Evolutionary conservation across 2,888 invertebrate genomes (phyloP).

Genomic region (Bibio marci): DNA sequence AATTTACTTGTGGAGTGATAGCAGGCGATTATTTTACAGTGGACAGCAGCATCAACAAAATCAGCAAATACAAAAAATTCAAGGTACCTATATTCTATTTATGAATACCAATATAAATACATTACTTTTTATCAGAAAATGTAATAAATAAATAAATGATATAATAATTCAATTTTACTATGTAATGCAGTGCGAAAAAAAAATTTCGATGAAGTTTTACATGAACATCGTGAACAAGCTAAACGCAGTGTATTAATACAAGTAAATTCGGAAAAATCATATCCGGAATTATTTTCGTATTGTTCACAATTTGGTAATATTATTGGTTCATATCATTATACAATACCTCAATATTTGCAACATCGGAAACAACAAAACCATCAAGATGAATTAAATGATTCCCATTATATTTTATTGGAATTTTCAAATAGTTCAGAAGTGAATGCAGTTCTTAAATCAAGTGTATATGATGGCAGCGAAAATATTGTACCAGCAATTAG

Average conservation of each 20-base stretch:
- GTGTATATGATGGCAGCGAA: constrained; percentile 37
- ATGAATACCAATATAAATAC: too few relatives aligned
- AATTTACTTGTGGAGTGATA: too few relatives aligned
- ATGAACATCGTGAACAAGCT: constrained; percentile 44
- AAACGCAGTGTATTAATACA: constrained; percentile 54
- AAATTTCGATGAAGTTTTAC: constrained; percentile 38
- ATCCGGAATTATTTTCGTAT: constrained; percentile 46
- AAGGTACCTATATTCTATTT: too few relatives aligned
- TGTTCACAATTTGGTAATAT: constrained; percentile 50
- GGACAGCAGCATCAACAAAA: too few relatives aligned
- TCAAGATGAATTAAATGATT: constrained; percentile 23
- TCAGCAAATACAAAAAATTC: too few relatives aligned
- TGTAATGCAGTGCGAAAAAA: background rate
- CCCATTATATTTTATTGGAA: constrained; percentile 64
- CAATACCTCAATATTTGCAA: constrained; percentile 17
- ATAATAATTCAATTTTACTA: too few relatives aligned
- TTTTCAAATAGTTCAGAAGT: constrained; percentile 39
- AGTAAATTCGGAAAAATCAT: constrained; percentile 53
- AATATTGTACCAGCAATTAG: constrained; percentile 47
- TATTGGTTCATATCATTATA: constrained; percentile 47
- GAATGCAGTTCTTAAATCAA: constrained; percentile 34
- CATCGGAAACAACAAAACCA: background rate
- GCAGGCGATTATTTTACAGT: too few relatives aligned
- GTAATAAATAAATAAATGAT: too few relatives aligned
- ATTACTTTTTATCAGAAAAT: too few relatives aligned